A percentile compares a stretch with the other conserved stretches of the same genome.
Conservation (phyloP, 2,113 vertebrate species). For the Spermophilus dauricus region DNA sequence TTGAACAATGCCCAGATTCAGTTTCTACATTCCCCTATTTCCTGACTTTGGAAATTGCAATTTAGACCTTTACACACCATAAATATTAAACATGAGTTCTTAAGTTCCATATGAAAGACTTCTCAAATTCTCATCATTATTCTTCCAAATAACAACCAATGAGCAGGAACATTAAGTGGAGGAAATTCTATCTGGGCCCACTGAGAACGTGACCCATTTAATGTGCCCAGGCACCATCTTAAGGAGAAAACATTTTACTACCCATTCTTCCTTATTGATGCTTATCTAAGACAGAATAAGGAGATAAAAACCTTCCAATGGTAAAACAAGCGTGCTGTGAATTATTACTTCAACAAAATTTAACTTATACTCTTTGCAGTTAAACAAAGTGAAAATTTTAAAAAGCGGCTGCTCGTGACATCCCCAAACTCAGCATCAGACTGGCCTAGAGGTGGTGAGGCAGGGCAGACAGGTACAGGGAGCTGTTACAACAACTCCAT, state of each 20-base stretch:
- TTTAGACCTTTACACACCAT: slow-evolving; percentile 81
- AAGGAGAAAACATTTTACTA: slow-evolving; percentile 79
- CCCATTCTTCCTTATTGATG: slow-evolving; percentile 81
- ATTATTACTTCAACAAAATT: background rate
- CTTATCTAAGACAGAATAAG: slow-evolving; percentile 82
- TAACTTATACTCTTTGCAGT: background rate
- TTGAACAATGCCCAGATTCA: background rate
- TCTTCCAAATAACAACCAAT: slow-evolving; percentile 81
- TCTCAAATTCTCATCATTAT: slow-evolving; percentile 78
- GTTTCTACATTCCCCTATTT: slow-evolving; percentile 32
- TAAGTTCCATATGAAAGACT: slow-evolving; percentile 83
- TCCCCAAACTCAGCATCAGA: background rate
- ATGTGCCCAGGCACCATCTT: slow-evolving; percentile 73
- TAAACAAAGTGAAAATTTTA: background rate
- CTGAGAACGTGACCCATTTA: slow-evolving; percentile 65
- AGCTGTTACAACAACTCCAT: background rate
- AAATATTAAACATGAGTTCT: slow-evolving; percentile 86
- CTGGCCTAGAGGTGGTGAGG: background rate
- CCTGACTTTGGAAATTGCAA: slow-evolving; percentile 60
- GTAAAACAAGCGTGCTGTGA: background rate
- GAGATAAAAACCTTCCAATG: slow-evolving; percentile 77
- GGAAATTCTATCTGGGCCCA: slow-evolving; percentile 78
- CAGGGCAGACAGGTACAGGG: background rate
- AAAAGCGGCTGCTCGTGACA: too few species aligned
- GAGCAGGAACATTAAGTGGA: slow-evolving; percentile 81